Conservation (phyloP, 2,797 vertebrate genomes). For the Gymnopithys bicolor region DNA sequence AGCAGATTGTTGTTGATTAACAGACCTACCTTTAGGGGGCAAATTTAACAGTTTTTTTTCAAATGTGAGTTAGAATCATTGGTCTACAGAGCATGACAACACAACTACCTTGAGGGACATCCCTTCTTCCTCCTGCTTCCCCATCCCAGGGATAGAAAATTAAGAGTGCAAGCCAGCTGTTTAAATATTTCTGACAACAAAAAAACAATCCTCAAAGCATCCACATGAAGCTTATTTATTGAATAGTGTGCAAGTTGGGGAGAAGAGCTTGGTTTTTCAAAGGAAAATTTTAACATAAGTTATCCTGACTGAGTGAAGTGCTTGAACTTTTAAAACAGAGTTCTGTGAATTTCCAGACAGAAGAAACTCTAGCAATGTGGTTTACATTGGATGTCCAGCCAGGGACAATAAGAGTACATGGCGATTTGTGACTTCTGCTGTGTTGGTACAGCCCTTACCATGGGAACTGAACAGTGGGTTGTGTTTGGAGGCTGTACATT, state of each 20-base stretch:
- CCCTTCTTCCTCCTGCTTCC: background rate
- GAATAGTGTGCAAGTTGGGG: background rate
- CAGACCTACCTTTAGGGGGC: background rate
- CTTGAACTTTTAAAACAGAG: background rate
- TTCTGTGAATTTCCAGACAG: background rate
- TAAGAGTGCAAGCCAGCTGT: background rate
- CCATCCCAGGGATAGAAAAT: background rate
- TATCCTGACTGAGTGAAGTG: background rate
- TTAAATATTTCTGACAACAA: background rate
- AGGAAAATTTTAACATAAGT: background rate
- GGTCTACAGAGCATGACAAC: background rate
- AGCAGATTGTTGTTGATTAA: background rate
- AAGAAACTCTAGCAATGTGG: background rate
- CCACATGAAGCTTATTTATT: background rate
- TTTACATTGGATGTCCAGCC: background rate
- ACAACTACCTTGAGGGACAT: background rate
- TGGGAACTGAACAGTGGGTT: background rate
- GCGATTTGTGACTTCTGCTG: background rate
- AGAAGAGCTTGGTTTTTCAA: background rate
- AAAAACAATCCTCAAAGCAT: background rate
- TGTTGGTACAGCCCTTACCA: background rate
- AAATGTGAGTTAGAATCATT: background rate
- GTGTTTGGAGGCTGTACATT: background rate
- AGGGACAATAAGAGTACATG: background rate
- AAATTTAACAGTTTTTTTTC: background rate